A percentile compares a stretch with the other conserved stretches of the same genome.
Evolutionary conservation across 2,888 invertebrate genomes (phyloP).

Genomic region (Hydroisotoma schaefferi): DNA sequence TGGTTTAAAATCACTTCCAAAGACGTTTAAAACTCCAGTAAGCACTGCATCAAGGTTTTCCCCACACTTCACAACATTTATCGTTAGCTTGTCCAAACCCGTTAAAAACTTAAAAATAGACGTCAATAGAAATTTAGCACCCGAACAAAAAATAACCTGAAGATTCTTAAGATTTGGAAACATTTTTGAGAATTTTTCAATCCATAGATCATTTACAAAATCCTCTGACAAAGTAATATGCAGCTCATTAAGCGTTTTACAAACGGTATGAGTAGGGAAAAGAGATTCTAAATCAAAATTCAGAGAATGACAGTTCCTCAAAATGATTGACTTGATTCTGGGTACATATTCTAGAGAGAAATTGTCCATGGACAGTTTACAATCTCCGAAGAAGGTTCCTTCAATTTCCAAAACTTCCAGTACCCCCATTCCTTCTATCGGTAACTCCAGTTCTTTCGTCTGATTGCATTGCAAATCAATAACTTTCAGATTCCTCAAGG

Average conservation of each 20-base stretch:
- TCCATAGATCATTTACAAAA: slow-evolving; percentile 19
- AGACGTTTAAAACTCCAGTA: slow-evolving; percentile 24
- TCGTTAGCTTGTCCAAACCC: slow-evolving; percentile 12
- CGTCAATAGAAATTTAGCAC: slow-evolving; percentile 17
- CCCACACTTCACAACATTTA: slow-evolving; percentile 23
- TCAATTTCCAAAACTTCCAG: slow-evolving; percentile 26
- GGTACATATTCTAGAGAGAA: slow-evolving; percentile 19
- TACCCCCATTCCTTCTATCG: slow-evolving; percentile 13
- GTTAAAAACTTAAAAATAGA: slow-evolving; percentile 28
- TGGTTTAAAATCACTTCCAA: too few species aligned
- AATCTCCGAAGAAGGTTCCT: slow-evolving; percentile 29
- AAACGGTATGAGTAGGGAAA: slow-evolving; percentile 17
- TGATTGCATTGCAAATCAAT: slow-evolving; percentile 28
- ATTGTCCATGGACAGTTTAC: slow-evolving; percentile 12
- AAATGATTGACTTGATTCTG: slow-evolving; percentile 16
- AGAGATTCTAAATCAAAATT: slow-evolving; percentile 25
- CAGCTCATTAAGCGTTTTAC: slow-evolving; percentile 19
- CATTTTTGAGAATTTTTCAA: slow-evolving; percentile 19
- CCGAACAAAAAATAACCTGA: slow-evolving; percentile 21
- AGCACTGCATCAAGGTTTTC: slow-evolving; percentile 24
- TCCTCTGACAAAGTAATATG: slow-evolving; percentile 24
- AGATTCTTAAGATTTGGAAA: slow-evolving; percentile 28
- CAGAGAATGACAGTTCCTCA: slow-evolving; percentile 19
- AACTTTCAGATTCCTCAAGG: slow-evolving; percentile 12
- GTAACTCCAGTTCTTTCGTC: slow-evolving; percentile 22